A percentile compares a stretch with the other conserved stretches of the same genome.
phyloP scores from a whole-genome alignment of 1,140 invertebrate species.

The Musca domestica region DNA sequence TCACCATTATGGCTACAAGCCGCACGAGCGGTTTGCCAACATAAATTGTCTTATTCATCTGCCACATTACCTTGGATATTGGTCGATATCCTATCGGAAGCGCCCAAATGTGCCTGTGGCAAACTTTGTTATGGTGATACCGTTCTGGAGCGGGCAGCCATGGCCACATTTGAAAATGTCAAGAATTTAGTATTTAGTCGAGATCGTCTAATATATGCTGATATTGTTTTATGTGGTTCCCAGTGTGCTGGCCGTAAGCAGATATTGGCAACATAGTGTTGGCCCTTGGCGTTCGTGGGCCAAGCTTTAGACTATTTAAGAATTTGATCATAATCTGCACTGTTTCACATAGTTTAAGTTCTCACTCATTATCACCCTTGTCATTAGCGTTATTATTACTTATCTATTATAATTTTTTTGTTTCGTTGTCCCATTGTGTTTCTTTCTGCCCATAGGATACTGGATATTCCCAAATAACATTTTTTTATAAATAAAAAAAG shows the following conservation, averaged over 20 bases:
- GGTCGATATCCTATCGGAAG: slow-evolving; percentile 42
- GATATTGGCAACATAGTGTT: slow-evolving; percentile 18
- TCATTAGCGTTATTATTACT: neutral
- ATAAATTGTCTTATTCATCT: slow-evolving; percentile 35
- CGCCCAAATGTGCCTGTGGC: slow-evolving; percentile 46
- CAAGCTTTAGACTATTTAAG: no score
- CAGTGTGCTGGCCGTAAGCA: slow-evolving; percentile 25
- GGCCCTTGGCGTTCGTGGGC: neutral
- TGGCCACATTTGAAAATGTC: slow-evolving; percentile 42
- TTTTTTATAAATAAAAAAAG: no score
- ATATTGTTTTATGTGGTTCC: slow-evolving; percentile 42
- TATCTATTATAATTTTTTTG: neutral
- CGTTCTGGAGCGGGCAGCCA: slow-evolving; percentile 34
- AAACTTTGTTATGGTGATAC: slow-evolving; percentile 38
- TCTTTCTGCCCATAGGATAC: neutral
- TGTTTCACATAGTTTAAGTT: neutral
- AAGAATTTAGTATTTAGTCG: slow-evolving; percentile 48
- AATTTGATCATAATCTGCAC: no score
- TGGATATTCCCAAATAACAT: no score
- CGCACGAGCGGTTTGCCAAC: slow-evolving; percentile 32
- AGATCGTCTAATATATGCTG: slow-evolving; percentile 46
- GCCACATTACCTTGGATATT: slow-evolving; percentile 40
- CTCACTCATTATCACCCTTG: neutral
- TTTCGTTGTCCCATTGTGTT: neutral
- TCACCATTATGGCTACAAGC: slow-evolving; percentile 40